Percentiles rank a stretch among this genome's conserved stretches.
These are phyloP conservation scores for Crenichthys baileyi DNA, from an alignment of 2,797 vertebrate species.

Conservation along the genomic window DNA sequence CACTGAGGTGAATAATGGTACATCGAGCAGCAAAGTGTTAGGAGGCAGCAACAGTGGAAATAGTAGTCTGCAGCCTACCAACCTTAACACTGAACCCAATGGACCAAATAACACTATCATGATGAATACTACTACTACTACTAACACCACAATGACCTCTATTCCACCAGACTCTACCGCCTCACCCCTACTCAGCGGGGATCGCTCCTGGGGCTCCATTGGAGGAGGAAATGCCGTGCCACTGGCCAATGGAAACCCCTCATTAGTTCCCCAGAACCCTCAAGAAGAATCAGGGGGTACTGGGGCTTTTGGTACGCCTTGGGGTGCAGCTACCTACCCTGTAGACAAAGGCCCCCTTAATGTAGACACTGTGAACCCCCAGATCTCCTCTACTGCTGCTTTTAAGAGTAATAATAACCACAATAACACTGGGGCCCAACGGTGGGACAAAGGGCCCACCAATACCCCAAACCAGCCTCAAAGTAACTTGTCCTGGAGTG, in stretches of 20 bases:
- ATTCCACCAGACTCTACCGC: constrained; percentile 98
- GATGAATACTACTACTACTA: constrained; percentile 87
- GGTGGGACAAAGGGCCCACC: constrained; percentile 87
- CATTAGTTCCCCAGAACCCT: constrained; percentile 78
- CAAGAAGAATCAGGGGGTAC: constrained; percentile 87
- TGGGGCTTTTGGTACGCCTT: constrained; percentile 90
- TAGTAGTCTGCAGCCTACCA: constrained; percentile 92
- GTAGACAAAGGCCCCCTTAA: constrained; percentile 92
- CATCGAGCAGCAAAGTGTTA: constrained; percentile 88
- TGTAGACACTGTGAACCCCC: constrained; percentile 98
- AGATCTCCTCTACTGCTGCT: constrained; percentile 84
- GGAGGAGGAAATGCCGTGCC: constrained; percentile 89
- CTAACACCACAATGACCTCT: constrained; percentile 96
- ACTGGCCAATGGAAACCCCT: constrained; percentile 90
- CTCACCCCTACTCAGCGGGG: constrained; percentile 89
- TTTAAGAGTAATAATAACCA: constrained; percentile 90
- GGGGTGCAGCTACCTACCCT: constrained; percentile 90
- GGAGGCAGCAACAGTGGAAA: constrained; percentile 77
- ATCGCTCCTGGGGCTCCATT: constrained; percentile 87
- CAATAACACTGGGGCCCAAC: constrained; percentile 83
- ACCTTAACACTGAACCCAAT: constrained; percentile 97
- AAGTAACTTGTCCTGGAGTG: constrained; percentile 81
- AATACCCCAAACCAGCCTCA: constrained; percentile 74
- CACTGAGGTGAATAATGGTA: constrained; percentile 91
- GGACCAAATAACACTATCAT: constrained; percentile 99